Evolutionary conservation across 2,113 vertebrate species (phyloP).

Genomic region (Syngnathus typhle): DNA sequence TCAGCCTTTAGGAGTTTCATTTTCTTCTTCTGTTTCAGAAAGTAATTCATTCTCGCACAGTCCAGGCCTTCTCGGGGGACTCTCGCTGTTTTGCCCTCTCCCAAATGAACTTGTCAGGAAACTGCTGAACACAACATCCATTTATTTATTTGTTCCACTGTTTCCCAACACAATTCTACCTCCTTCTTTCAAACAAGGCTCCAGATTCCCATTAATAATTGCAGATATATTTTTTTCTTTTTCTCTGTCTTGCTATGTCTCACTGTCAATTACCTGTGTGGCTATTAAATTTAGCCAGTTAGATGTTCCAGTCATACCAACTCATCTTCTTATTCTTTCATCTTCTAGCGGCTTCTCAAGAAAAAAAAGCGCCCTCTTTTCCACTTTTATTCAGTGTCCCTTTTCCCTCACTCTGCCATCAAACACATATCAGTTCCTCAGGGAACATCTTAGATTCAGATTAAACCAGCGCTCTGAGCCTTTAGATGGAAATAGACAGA

Average conservation of each 20-base stretch:
- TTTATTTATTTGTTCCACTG: constrained; percentile 14
- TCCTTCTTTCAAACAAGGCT: neutral
- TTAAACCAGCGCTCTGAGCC: constrained; percentile 55
- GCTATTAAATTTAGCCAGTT: constrained; percentile 43
- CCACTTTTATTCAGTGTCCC: constrained; percentile 15
- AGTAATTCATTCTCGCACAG: constrained; percentile 22
- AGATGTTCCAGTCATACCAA: constrained; percentile 27
- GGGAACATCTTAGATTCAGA: constrained; percentile 59
- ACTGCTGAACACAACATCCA: constrained; percentile 14
- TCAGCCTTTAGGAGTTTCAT: constrained; percentile 18
- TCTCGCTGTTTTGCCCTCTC: constrained; percentile 1
- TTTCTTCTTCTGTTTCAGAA: constrained; percentile 17
- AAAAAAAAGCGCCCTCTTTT: constrained; percentile 22
- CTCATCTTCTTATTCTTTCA: constrained; percentile 26
- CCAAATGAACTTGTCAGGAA: constrained; percentile 43
- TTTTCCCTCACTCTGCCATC: constrained; percentile 49
- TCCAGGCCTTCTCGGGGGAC: constrained; percentile 13
- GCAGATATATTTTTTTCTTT: neutral
- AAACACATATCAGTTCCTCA: constrained; percentile 50
- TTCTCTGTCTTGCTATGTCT: neutral
- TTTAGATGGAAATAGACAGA: constrained; percentile 50
- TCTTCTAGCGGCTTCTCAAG: constrained; percentile 21
- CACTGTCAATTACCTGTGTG: constrained; percentile 38
- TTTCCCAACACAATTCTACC: neutral
- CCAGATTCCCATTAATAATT: neutral